These are phyloP conservation scores for Nasalis larvatus DNA, from an alignment of 2,113 vertebrate species.

Conservation along the genomic window DNA sequence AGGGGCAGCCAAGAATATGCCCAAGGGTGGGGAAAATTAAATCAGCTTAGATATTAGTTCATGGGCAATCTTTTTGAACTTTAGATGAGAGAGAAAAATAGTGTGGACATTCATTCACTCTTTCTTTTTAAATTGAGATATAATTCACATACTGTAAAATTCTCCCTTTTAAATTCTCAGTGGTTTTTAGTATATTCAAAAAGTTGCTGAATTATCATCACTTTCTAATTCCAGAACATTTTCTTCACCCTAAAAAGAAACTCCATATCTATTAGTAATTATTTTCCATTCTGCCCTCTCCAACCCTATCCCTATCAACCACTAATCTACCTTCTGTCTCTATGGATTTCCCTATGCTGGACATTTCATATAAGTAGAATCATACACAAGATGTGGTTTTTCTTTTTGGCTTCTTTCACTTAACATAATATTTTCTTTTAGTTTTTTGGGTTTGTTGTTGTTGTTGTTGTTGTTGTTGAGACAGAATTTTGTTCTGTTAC, in stretches of 20 bases:
- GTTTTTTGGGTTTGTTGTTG: too few relatives aligned
- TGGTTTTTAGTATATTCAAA: not conserved
- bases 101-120: not conserved
- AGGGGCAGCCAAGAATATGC: not conserved
- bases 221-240: not conserved
- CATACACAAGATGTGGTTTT: not conserved
- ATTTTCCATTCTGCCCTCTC: not conserved
- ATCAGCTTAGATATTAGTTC: not conserved
- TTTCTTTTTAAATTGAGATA: not conserved
- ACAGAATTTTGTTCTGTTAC: too few relatives aligned
- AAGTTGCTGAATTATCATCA: not conserved
- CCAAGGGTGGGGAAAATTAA: not conserved
- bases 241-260: not conserved
- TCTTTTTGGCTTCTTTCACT: not conserved
- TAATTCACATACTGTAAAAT: not conserved
- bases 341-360: not conserved
- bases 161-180: not conserved
- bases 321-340: not conserved
- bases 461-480: too few relatives aligned
- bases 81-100: not conserved
- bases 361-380: not conserved
- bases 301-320: not conserved
- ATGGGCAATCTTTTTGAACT: not conserved
- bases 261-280: not conserved
- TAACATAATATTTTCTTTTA: not conserved